These are phyloP conservation scores for Streptopelia turtur DNA, from an alignment of 2,797 vertebrate species.

Conservation along the genomic window DNA sequence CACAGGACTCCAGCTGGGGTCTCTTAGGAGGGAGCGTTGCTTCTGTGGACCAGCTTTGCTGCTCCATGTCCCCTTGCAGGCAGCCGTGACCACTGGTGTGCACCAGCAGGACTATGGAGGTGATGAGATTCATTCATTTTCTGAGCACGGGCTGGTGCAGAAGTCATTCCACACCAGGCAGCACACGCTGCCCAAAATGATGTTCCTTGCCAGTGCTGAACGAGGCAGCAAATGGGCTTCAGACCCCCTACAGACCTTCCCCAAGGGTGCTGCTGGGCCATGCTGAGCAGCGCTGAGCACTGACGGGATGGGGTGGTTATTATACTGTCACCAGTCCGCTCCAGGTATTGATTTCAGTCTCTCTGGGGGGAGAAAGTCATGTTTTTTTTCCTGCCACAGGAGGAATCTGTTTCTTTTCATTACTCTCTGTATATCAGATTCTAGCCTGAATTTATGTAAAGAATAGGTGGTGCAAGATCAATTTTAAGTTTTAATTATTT, in stretches of 20 bases:
- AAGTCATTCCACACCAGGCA: background rate
- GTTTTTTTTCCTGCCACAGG: background rate
- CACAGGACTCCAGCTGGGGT: no score
- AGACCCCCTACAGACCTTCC: background rate
- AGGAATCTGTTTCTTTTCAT: constrained; percentile 62
- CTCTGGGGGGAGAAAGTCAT: background rate
- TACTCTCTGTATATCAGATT: constrained; percentile 39
- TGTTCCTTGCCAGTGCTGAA: background rate
- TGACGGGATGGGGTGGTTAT: background rate
- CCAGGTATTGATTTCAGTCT: constrained; percentile 38
- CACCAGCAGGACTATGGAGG: background rate
- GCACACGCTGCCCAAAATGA: background rate
- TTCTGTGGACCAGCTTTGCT: background rate
- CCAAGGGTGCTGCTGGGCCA: background rate
- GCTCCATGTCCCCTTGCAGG: background rate
- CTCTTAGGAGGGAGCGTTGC: background rate
- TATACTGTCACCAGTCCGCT: constrained; percentile 3
- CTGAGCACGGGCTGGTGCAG: fast-evolving
- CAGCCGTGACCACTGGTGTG: background rate
- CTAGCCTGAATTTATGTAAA: constrained; percentile 23
- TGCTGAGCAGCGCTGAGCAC: background rate
- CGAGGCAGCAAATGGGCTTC: background rate
- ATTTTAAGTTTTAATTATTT: constrained; percentile 78
- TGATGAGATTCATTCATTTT: background rate
- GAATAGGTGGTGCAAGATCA: constrained; percentile 58